A percentile compares a stretch with the other conserved stretches of the same genome.
phyloP scores from a whole-genome alignment of 1,140 invertebrate species.

The Dreissena rostriformis region DNA sequence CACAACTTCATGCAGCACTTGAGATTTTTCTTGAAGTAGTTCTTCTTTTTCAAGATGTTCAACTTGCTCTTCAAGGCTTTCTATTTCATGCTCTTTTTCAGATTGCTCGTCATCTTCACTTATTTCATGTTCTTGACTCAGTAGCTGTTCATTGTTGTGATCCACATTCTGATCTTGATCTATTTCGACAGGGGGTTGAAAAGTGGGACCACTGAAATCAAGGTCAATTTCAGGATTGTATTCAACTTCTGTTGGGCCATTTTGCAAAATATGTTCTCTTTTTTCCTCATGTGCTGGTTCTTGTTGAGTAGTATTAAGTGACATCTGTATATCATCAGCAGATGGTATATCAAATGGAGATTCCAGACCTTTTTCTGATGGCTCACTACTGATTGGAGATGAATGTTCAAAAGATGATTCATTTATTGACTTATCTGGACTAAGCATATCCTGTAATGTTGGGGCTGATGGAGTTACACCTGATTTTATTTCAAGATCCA shows the following conservation, averaged over 20 bases:
- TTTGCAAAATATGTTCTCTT: constrained; percentile 70
- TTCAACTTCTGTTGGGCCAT: constrained; percentile 85
- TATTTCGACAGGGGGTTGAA: constrained; percentile 10
- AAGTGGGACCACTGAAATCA: constrained; percentile 69
- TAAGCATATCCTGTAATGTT: constrained; percentile 51
- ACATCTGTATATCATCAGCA: constrained; percentile 1
- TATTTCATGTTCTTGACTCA: neutral
- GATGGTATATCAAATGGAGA: constrained; percentile 62
- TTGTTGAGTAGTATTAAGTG: constrained; percentile 6
- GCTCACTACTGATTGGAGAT: constrained; percentile 73
- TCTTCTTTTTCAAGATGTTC: constrained; percentile 42
- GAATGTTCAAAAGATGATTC: constrained; percentile 74
- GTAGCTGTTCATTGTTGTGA: neutral
- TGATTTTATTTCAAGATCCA: neutral
- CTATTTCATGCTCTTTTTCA: too few relatives aligned
- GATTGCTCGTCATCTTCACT: neutral
- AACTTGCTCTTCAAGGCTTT: neutral
- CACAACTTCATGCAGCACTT: neutral
- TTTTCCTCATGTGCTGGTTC: constrained; percentile 6
- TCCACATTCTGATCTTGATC: constrained; percentile 27
- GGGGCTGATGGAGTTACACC: constrained; percentile 54
- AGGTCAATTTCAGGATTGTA: constrained; percentile 82
- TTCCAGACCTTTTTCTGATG: constrained; percentile 68
- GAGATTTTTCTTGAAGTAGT: too few relatives aligned
- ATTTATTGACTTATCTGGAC: constrained; percentile 56